Evolutionary conservation across 2,797 vertebrate species (phyloP), one percentile per base, ranked within the genome.

Genomic region (Agapornis canus): DNA sequence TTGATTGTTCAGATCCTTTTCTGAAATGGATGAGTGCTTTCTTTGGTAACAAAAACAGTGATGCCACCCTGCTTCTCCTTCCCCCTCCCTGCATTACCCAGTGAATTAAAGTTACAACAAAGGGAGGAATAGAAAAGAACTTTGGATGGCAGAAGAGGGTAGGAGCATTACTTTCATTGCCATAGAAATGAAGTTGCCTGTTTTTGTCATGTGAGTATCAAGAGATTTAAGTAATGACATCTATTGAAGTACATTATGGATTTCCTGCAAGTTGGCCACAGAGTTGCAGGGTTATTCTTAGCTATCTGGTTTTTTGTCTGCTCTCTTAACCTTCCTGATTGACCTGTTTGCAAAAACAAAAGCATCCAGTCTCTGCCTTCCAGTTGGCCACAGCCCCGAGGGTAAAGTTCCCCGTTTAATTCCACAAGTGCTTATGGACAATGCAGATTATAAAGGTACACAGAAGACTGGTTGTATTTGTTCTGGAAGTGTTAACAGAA

Each of bases 291-390:
- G 45, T 87, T 92, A 42, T 86, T 91, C 48, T 78, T 35, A 51
- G 73, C 43, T 79, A 8, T 82, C 37, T 73, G 56, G 0, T 54
- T 81, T 95, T 92, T 66, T 69, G 70, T 90, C 70, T 57, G 51
- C 75, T 85, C 75, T 92, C 89, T 90, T 91, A 90, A 90, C 89
- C 89, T 86, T 88, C 83, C 54, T 51, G 68, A 73, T 27, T 82
- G 90, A 96, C 90, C 80, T 92, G 68, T 92, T 97, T 94, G 95
- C 90, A 89, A 86, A 97, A 82, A 20, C 61, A 43, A 43, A 43
- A 43, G 60, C 75, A 78, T 71, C 84, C 68, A 84, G 51, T 21
- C 2, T 4, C 64, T 77, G 71, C 90, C 73, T 73, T 91, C 78
- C 78, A 88, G 2, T 56, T 2, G 0, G 51, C 76, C 29, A 19